Conservation (phyloP, 2,113 vertebrate genomes). For the Xenopus tropicalis region DNA sequence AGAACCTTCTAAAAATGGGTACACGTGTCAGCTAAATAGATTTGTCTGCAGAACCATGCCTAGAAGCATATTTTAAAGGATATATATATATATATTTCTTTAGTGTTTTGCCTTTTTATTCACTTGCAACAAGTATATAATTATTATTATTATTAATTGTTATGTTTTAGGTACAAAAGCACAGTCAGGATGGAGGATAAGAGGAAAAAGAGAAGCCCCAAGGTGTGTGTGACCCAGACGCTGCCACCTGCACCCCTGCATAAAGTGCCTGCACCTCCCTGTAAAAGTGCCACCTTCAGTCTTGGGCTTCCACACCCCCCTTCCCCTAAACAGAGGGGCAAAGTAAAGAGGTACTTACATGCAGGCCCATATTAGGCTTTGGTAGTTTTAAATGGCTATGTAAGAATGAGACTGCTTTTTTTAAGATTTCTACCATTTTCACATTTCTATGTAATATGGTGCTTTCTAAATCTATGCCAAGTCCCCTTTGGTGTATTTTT, state of each 20-base stretch:
- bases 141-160: background rate
- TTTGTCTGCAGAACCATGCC: background rate
- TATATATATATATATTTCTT: too few relatives aligned
- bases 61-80: background rate
- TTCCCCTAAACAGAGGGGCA: slow-evolving; percentile 83
- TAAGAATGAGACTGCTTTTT: background rate
- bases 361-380: background rate
- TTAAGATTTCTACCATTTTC: background rate
- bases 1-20: background rate
- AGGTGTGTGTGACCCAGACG: slow-evolving; percentile 76
- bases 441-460: background rate
- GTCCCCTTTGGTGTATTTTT: too few relatives aligned
- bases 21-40: background rate
- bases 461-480: background rate
- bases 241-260: slow-evolving; percentile 72
- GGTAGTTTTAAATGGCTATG: background rate
- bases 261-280: slow-evolving; percentile 77
- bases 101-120: too few relatives aligned
- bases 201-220: slow-evolving; percentile 86
- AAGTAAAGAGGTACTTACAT: slow-evolving; percentile 75
- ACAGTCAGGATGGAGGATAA: slow-evolving; percentile 81
- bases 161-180: background rate
- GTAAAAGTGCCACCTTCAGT: slow-evolving; percentile 84
- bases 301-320: slow-evolving; percentile 84
- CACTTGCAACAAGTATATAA: too few relatives aligned